Base-by-base conservation (phyloP, 2,797 vertebrate genomes). In the Liparis tanakae region DNA sequence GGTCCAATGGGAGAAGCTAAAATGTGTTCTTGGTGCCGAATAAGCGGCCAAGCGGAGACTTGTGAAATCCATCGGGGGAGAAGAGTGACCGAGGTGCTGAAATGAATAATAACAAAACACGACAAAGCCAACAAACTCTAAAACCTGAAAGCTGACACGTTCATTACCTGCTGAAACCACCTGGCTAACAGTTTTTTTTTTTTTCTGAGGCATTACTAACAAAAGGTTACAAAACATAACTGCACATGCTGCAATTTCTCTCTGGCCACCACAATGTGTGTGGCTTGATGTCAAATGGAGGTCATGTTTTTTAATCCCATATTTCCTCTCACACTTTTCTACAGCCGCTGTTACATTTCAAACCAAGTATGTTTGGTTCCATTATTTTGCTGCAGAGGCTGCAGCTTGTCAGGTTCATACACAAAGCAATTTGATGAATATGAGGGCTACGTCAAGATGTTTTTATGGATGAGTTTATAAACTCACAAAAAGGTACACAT, bases 21-120 rank as follows among this genome's bases (percentile, higher is more conserved):
- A 94, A 92, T 90, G 87, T 89, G 88, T 89, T 88, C 74, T 74
- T 81, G 68, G 81, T 81, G 91, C 87, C 87, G 92, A 92, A 91
- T 85, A 88, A 88, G 85, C 84, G 43, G 74, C 85, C 73, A 50
- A 74, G 86, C 79, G 53, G 82, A 86, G 83, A 86, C 86, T 88
- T 84, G 88, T 90, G 85, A 84, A 93, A 90, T 91, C 86, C 88
- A 74, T 73, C 8, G 62, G 68, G 84, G 83, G 78, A 87, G 81
- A 85, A 69, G 80, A 87, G 77, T 72, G 56, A 87, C 88, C 83
- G 74, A 85, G 67, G 87, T 79, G 87, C 88, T 82, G 86, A 92
- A 92, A 88, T 91, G 92, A 94, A 94, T 89, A 94, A 93, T 88
- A 91, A 91, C 78, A 89, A 72, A 76, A 86, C 81, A 85, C 65